Base-by-base conservation (phyloP, 1,140 invertebrate genomes). In the Spodoptera frugiperda region DNA sequence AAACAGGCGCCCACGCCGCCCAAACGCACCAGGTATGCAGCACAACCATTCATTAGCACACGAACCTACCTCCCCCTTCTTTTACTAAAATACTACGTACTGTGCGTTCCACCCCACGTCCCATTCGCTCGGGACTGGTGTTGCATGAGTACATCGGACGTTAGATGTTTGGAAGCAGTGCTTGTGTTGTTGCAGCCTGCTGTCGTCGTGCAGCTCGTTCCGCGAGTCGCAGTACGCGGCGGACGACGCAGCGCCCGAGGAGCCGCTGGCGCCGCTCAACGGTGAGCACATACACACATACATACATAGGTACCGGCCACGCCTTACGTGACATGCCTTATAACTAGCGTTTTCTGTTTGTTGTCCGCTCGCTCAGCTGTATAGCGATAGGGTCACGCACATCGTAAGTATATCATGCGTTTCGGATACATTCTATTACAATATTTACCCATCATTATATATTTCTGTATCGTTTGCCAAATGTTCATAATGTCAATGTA, bases 1-100 rank as follows among this genome's bases (percentile, higher is more conserved):
- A 99, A 98, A 91, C 97, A 98, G 89, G 98, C 98, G n/a, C 98
- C 98, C 25, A 97, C 98, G 3, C 98, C 98, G 77, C 98, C 98
- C 4, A 99, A 99, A 94, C 95, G 98, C 82, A 99, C 98, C 54
- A 98, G 98, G 97, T 98, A 95, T 8, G 39, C 25, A 3, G 2
- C 70, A 6, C n/a, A 0, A 39, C 14, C 33, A 19, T 6, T 1
- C 3, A 15, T 8, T 4, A 2, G 3, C 30, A 44, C 33, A 12
- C 33, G 10, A 1, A 9, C 55, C 2, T 14, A 1, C 2, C 5
- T 11, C 55, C 21, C 8, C 25, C 25, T 25, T 25, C 25, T 25
- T 25, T 25, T 1, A 25, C 25, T 25, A 0, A 25, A 25, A 25
- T 4, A 25, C 25, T 25, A 2, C 3, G 21, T 25, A 25, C 3